Conservation (phyloP, 2,888 invertebrate species). For the Falcaria lacertinaria region DNA sequence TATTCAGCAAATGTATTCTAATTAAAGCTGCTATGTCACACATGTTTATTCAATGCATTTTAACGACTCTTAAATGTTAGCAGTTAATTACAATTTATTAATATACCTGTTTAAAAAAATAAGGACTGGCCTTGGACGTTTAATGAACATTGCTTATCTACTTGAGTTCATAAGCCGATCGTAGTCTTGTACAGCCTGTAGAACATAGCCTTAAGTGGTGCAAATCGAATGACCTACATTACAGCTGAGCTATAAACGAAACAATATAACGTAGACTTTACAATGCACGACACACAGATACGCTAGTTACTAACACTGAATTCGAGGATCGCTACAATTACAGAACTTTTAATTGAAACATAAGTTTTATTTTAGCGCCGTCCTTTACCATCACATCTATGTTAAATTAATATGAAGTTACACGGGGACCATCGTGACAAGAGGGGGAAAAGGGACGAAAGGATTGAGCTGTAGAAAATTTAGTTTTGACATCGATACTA, state of each 20-base stretch:
- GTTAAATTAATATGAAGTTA: too few species aligned
- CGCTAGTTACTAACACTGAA: constrained; percentile 6
- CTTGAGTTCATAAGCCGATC: too few species aligned
- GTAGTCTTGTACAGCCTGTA: constrained; percentile 11
- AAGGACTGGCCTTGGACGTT: too few species aligned
- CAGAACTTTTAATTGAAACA: too few species aligned
- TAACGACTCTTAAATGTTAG: background rate
- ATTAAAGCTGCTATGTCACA: background rate
- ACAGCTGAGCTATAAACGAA: constrained; percentile 24
- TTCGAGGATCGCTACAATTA: background rate
- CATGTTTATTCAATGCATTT: background rate
- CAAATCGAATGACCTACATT: constrained; percentile 31
- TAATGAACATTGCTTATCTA: too few species aligned
- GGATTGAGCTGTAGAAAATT: too few species aligned
- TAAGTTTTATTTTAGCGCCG: too few species aligned
- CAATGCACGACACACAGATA: constrained; percentile 12
- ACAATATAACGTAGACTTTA: constrained; percentile 15
- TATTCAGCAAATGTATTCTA: constrained; percentile 10
- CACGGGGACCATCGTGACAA: too few species aligned
- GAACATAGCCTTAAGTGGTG: constrained; percentile 27
- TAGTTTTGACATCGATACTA: too few species aligned
- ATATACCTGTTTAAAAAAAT: too few species aligned
- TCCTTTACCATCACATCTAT: too few species aligned
- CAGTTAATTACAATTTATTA: background rate
- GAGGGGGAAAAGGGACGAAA: too few species aligned